Conservation (phyloP, 2,888 invertebrate species). For the Erpobdella octoculata region DNA sequence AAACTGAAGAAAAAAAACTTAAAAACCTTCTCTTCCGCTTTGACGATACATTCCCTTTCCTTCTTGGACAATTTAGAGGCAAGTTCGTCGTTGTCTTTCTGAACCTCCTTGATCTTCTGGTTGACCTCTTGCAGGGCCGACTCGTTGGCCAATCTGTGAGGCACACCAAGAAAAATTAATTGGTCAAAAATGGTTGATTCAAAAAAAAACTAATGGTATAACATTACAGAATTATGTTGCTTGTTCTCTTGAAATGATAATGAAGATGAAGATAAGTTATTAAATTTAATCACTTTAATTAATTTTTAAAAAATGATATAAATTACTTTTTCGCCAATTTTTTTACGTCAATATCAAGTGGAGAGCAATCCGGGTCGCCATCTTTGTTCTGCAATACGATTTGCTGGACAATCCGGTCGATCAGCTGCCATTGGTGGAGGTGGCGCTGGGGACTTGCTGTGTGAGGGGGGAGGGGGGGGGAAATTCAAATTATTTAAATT, state of each 20-base stretch:
- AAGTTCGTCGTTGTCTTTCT: conserved; percentile 79
- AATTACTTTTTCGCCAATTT: conserved; percentile 71
- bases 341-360: conserved; percentile 79
- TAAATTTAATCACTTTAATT: neutral
- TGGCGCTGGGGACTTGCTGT: conserved; percentile 49
- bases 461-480: conserved; percentile 69
- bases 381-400: conserved; percentile 72
- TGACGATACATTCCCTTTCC: conserved; percentile 82
- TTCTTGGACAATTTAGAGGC: conserved; percentile 76
- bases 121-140: conserved; percentile 73
- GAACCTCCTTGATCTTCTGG: conserved; percentile 75
- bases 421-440: conserved; percentile 71
- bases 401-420: conserved; percentile 89
- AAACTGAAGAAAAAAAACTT: neutral
- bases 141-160: neutral
- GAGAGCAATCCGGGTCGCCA: conserved; percentile 73
- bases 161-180: neutral
- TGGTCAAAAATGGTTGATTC: too few species aligned
- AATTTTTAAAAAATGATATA: conserved; percentile 39
- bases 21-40: conserved; percentile 69
- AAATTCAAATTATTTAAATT: too few species aligned
- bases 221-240: too few species aligned
- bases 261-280: too few species aligned
- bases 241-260: too few species aligned
- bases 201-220: too few species aligned